Conservation (phyloP, 1,140 invertebrate genomes). For the Drosophila hydei region DNA sequence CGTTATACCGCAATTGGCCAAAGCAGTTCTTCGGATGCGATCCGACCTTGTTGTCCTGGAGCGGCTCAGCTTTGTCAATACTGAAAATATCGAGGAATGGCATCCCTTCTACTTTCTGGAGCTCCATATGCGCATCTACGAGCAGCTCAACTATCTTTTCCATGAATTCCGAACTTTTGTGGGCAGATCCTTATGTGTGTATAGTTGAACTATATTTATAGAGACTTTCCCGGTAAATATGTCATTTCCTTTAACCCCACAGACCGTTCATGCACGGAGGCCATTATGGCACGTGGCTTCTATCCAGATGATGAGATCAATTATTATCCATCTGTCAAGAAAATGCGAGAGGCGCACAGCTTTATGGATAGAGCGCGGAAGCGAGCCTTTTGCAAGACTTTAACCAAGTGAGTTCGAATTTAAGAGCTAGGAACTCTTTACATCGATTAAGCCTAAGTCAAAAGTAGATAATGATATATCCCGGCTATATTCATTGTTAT, state of each 20-base stretch:
- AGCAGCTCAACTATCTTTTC: conserved; percentile 55
- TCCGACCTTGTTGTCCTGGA: conserved; percentile 89
- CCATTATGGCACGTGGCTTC: conserved; percentile 90
- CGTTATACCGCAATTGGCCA: conserved; percentile 88
- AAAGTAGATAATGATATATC: too few relatives aligned
- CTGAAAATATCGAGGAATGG: conserved; percentile 85
- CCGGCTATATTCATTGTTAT: too few relatives aligned
- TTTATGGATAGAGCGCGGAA: conserved; percentile 94
- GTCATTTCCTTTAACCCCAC: neutral
- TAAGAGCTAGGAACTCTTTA: too few relatives aligned
- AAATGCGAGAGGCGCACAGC: conserved; percentile 88
- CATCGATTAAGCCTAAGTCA: too few relatives aligned
- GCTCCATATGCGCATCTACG: conserved; percentile 85
- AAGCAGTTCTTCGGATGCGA: conserved; percentile 88
- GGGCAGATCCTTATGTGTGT: conserved; percentile 64
- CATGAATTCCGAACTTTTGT: conserved; percentile 65
- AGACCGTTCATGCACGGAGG: conserved; percentile 88
- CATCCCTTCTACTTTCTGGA: conserved; percentile 88
- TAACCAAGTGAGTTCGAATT: conserved; percentile 88
- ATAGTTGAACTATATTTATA: neutral
- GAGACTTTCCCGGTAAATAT: neutral
- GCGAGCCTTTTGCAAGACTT: conserved; percentile 88
- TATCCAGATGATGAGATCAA: conserved; percentile 88
- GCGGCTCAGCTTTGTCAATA: conserved; percentile 86
- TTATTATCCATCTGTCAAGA: conserved; percentile 84